Evolutionary conservation across 2,797 vertebrate species (phyloP).

Genomic region (Propithecus perrieri): DNA sequence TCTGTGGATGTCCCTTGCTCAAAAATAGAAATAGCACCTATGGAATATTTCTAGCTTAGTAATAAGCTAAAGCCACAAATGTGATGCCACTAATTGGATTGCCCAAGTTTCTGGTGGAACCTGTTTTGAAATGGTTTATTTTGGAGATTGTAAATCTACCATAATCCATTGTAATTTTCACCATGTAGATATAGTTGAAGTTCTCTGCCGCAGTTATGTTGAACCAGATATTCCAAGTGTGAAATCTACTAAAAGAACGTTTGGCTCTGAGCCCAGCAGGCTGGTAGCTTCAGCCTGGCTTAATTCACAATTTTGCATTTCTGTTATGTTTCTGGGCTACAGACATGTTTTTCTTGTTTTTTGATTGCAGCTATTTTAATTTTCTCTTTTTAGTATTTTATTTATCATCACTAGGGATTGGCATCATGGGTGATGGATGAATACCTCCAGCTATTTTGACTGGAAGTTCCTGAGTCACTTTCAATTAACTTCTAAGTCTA

Average conservation of each 20-base stretch:
- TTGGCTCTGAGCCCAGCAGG: neutral
- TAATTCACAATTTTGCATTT: conserved; percentile 46
- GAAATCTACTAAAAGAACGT: conserved; percentile 42
- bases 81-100: neutral
- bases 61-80: neutral
- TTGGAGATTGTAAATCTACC: neutral
- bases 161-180: neutral
- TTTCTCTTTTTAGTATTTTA: conserved; percentile 8
- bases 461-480: neutral
- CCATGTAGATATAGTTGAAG: neutral
- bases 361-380: neutral
- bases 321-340: neutral
- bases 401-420: neutral
- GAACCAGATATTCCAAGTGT: conserved; percentile 27
- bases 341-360: neutral
- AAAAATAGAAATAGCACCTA: neutral
- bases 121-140: neutral
- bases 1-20: neutral
- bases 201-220: neutral
- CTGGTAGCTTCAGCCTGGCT: neutral
- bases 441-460: neutral
- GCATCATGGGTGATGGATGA: neutral
- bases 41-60: neutral
- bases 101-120: neutral
- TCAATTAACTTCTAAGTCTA: neutral